phyloP scores from a whole-genome alignment of 2,888 invertebrate genomes.

The Dicycla oo region DNA sequence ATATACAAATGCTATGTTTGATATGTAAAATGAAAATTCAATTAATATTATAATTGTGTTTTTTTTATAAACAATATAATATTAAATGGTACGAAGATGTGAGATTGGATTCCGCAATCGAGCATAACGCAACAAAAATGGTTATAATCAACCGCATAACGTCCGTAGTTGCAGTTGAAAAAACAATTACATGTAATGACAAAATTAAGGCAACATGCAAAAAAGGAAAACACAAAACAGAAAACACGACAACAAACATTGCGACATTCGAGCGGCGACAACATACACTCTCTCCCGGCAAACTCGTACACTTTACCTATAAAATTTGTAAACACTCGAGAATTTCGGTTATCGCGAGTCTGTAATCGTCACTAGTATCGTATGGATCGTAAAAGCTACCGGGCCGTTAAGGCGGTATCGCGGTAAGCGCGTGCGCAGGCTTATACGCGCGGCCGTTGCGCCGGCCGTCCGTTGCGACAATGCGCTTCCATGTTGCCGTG shows the following conservation, averaged over 20 bases:
- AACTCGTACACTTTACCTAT: slow-evolving; percentile 72
- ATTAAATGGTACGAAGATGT: not conserved
- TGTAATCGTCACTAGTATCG: slow-evolving; percentile 65
- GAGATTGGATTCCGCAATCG: slow-evolving; percentile 29
- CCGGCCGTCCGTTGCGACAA: slow-evolving; percentile 86
- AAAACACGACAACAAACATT: slow-evolving; percentile 65
- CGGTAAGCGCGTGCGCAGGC: slow-evolving; percentile 80
- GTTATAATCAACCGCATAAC: slow-evolving; percentile 31
- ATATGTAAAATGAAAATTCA: not conserved
- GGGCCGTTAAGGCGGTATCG: slow-evolving; percentile 53
- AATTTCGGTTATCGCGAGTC: slow-evolving; percentile 67
- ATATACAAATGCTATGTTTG: not conserved
- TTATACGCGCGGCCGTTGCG: slow-evolving; percentile 84
- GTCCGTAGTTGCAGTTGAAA: slow-evolving; percentile 38
- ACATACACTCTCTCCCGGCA: slow-evolving; percentile 60
- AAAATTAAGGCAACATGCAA: slow-evolving; percentile 49
- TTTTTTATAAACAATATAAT: not conserved
- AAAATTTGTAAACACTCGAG: slow-evolving; percentile 70
- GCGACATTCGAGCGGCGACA: slow-evolving; percentile 70
- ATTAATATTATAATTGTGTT: not conserved
- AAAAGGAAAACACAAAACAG: slow-evolving; percentile 56
- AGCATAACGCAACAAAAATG: slow-evolving; percentile 28
- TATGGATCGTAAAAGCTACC: slow-evolving; percentile 62
- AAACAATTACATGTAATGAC: too few species aligned
- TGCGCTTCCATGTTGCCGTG: slow-evolving; percentile 81